phyloP scores from a whole-genome alignment of 2,888 invertebrate genomes.

The Lamproptera curius region DNA sequence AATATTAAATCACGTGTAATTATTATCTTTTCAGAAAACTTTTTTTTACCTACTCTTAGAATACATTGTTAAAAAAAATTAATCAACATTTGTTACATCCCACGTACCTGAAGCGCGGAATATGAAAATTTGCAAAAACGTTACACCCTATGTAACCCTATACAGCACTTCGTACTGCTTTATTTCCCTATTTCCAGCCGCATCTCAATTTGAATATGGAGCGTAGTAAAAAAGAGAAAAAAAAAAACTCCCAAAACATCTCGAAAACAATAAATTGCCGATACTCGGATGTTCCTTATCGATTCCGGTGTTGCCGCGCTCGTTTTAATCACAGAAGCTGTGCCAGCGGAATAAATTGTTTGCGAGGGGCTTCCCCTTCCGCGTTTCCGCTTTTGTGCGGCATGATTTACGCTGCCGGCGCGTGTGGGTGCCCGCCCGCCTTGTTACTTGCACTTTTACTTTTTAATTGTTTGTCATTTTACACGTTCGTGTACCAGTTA shows the following conservation, averaged over 20 bases:
- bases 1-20: too few species aligned
- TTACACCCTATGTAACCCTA: too few species aligned
- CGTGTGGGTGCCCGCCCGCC: slow-evolving; percentile 15
- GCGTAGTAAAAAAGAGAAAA: neutral
- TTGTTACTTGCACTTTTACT: slow-evolving; percentile 2
- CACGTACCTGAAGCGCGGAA: too few species aligned
- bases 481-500: slow-evolving; percentile 7
- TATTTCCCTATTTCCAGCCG: too few species aligned
- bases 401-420: slow-evolving; percentile 24
- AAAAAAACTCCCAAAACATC: neutral
- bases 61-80: too few species aligned
- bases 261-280: slow-evolving; percentile 3
- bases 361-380: slow-evolving; percentile 25
- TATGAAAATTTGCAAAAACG: too few species aligned
- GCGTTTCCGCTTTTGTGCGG: slow-evolving; percentile 24
- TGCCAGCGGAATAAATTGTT: slow-evolving; percentile 1
- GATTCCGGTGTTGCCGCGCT: slow-evolving; percentile 1
- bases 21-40: too few species aligned
- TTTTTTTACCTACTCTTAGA: too few species aligned
- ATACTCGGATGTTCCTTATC: slow-evolving; percentile 3
- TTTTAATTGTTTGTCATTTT: slow-evolving; percentile 17
- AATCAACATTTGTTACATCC: too few species aligned
- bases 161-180: too few species aligned
- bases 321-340: slow-evolving; percentile 21
- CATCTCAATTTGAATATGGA: too few species aligned